Evolutionary conservation across 2,113 vertebrate genomes (phyloP), one percentile per base, ranked within the genome.

Genomic region (Phoxinus phoxinus): DNA sequence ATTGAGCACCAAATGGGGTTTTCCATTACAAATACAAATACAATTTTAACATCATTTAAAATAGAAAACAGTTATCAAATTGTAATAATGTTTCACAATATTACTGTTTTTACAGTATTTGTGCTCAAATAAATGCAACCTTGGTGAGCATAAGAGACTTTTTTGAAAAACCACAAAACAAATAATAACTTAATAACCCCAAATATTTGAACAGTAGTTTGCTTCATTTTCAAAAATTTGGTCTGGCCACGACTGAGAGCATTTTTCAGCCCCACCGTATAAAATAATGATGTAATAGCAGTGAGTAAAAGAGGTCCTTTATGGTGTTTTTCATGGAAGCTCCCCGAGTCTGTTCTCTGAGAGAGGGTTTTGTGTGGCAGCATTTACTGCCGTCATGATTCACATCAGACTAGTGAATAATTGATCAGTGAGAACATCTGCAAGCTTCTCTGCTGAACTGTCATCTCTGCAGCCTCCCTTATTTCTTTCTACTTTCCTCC

Each of bases 361-460:
- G 21, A 15, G 53, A 67, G 78, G n/a, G 44, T n/a, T 30, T 53
- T 65, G 44, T 46, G 32, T 67, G 59, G 61, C 82, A 85, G 84
- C 37, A 77, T 81, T 77, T 84, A 76, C 61, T 73, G 77, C 59
- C 63, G 15, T 82, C 46, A 74, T 89, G 67, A 83, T 58, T 80
- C 41, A 59, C 48, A 53, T 67, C 48, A 69, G 59, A 59, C 53
- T 69, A 41, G n/a, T 86, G 81, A 90, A 90, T 90, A 87, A 87
- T 90, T 73, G 81, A 88, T 86, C 27, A 76, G 51, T 61, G 71
- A 78, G 48, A 75, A 86, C 73, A 58, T 76, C 72, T 69, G 44
- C 44, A 82, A 44, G 84, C 25, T 72, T 84, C 79, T 73, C 53
- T 67, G 53, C 46, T 30, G 15, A 74, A 84, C 56, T 63, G 37